Percentiles rank a stretch among this genome's conserved stretches.
Conservation (phyloP, 2,797 vertebrate species). For the Coracias cyanogaster region DNA sequence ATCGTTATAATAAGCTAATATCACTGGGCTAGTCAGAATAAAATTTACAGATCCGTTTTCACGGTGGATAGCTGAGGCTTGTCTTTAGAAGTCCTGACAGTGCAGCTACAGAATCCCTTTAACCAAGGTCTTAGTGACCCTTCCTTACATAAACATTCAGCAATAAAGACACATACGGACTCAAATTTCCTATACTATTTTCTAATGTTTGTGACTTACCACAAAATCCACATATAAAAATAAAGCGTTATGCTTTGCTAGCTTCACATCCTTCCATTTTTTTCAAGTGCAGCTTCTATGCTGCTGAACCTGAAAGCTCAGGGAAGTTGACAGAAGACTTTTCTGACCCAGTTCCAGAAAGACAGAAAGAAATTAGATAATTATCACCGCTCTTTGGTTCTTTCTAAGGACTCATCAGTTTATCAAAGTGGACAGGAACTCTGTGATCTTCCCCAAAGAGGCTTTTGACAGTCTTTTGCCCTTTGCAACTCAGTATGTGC, state of each 20-base stretch:
- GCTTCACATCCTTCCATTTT: not conserved
- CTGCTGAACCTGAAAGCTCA: not conserved
- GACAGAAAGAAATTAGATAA: not conserved
- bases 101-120: not conserved
- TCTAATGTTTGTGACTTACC: not conserved
- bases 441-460: accelerated
- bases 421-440: not conserved
- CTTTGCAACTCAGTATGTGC: not conserved
- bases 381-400: not conserved
- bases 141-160: not conserved
- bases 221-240: not conserved
- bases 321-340: not conserved
- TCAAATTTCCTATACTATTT: not conserved
- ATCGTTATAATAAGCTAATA: not conserved
- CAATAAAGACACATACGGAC: not conserved
- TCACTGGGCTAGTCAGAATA: not conserved
- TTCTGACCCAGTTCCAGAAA: not conserved
- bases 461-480: not conserved
- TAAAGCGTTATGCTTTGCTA: not conserved
- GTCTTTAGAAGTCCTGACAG: not conserved
- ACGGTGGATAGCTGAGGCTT: not conserved
- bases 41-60: not conserved
- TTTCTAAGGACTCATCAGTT: not conserved
- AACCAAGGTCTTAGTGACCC: not conserved
- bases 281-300: not conserved